Evolutionary conservation across 2,113 vertebrate genomes (phyloP).

Genomic region (Lampris megalopsis): DNA sequence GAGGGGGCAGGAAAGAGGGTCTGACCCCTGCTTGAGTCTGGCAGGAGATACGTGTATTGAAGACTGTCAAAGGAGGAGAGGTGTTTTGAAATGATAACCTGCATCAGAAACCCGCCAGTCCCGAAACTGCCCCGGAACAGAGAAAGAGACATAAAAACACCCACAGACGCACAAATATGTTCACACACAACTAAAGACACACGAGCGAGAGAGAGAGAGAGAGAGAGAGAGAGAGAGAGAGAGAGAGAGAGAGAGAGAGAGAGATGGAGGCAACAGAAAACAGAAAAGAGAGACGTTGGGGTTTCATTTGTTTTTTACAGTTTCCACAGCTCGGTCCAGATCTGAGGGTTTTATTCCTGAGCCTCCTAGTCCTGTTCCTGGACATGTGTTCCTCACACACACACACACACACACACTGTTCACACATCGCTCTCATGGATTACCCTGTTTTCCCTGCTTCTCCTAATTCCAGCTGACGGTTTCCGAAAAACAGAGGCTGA

Average conservation of each 20-base stretch:
- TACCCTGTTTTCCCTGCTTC: constrained; percentile 36
- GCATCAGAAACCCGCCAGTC: constrained; percentile 64
- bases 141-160: constrained; percentile 1
- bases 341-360: constrained; percentile 46
- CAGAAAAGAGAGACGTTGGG: constrained; percentile 20
- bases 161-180: no score
- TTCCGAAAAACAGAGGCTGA: constrained; percentile 62
- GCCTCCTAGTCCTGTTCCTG: constrained; percentile 49
- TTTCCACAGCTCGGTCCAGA: constrained; percentile 56
- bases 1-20: constrained; percentile 29
- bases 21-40: constrained; percentile 68
- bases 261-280: background rate
- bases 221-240: background rate
- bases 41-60: constrained; percentile 12
- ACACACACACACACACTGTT: constrained; percentile 23
- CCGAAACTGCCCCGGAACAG: constrained; percentile 66
- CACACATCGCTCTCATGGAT: constrained; percentile 51
- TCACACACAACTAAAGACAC: no score
- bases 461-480: constrained; percentile 69
- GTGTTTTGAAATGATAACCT: constrained; percentile 79
- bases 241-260: constrained; percentile 32
- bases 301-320: constrained; percentile 55
- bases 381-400: constrained; percentile 54
- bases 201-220: background rate
- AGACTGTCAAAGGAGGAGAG: constrained; percentile 43